Evolutionary conservation across 2,113 vertebrate species (phyloP).

Genomic region (Leptodactylus fuscus): DNA sequence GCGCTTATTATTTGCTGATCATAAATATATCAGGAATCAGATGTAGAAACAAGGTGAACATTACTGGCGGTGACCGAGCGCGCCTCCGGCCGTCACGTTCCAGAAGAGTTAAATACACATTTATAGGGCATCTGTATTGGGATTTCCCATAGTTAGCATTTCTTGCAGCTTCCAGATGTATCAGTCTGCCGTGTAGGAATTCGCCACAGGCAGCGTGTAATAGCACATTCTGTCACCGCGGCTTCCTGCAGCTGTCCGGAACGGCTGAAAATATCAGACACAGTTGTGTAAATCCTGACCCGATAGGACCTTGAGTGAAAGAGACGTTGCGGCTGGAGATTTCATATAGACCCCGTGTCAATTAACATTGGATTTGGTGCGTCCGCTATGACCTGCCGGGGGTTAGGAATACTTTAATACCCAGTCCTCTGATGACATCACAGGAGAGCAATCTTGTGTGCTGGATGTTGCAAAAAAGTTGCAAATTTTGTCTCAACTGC

Average conservation of each 20-base stretch:
- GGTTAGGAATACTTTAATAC: no score
- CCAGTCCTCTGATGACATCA: no score
- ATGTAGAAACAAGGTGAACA: no score
- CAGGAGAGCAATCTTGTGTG: no score
- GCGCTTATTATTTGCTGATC: no score
- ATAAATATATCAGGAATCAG: no score
- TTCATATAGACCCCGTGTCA: no score
- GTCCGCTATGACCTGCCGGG: no score
- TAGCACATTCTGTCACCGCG: neutral
- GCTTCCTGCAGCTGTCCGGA: slow-evolving; percentile 17
- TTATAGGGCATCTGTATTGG: neutral
- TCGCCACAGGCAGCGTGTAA: slow-evolving; percentile 16
- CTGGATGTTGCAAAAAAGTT: no score
- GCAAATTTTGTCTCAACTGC: no score
- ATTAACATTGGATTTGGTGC: no score
- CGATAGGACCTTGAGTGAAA: neutral
- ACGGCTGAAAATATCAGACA: neutral
- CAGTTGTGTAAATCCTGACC: neutral
- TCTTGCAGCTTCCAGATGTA: slow-evolving; percentile 11
- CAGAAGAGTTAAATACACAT: neutral
- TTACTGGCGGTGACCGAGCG: neutral
- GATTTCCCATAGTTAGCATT: neutral
- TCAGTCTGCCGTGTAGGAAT: no score
- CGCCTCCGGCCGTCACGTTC: neutral
- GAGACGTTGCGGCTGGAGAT: neutral